phyloP scores from a whole-genome alignment of 2,113 vertebrate genomes.

The Procavia capensis region DNA sequence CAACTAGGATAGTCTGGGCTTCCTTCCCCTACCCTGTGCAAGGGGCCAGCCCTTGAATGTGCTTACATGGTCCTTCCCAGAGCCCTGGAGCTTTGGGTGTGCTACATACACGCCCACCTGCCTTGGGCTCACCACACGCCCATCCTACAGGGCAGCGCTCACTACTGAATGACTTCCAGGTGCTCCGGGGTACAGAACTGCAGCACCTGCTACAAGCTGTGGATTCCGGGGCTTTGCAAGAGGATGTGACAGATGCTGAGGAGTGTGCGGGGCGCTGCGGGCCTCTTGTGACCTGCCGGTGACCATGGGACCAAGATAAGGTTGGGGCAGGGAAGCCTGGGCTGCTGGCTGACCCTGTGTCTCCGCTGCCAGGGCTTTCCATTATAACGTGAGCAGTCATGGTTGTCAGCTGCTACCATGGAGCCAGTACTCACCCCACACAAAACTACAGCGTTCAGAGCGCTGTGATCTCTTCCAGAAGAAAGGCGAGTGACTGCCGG shows the following conservation, averaged over 20 bases:
- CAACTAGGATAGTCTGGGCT: not conserved
- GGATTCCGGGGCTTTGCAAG: not conserved
- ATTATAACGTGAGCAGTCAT: constrained; percentile 90
- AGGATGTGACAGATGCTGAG: constrained; percentile 86
- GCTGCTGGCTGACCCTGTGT: not conserved
- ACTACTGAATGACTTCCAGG: constrained; percentile 95
- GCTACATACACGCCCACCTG: not conserved
- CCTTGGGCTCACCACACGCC: not conserved
- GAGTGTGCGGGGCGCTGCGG: constrained; percentile 92
- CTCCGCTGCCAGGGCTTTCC: constrained; percentile 91
- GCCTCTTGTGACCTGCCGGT: constrained; percentile 91
- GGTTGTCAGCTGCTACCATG: constrained; percentile 94
- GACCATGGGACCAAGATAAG: not conserved
- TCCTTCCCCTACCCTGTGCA: not conserved
- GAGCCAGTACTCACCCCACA: constrained; percentile 90
- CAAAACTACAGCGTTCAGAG: constrained; percentile 91
- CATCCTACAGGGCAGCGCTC: constrained; percentile 89
- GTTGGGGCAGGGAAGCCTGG: not conserved
- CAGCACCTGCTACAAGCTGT: constrained; percentile 77
- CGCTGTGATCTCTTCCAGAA: constrained; percentile 97
- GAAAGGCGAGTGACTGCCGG: constrained; percentile 89
- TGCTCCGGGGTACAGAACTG: constrained; percentile 92
- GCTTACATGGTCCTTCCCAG: not conserved
- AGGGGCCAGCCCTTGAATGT: not conserved
- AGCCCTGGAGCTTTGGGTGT: not conserved